These are phyloP conservation scores for Glyptemys insculpta DNA, from an alignment of 2,797 vertebrate genomes.

Conservation along the genomic window DNA sequence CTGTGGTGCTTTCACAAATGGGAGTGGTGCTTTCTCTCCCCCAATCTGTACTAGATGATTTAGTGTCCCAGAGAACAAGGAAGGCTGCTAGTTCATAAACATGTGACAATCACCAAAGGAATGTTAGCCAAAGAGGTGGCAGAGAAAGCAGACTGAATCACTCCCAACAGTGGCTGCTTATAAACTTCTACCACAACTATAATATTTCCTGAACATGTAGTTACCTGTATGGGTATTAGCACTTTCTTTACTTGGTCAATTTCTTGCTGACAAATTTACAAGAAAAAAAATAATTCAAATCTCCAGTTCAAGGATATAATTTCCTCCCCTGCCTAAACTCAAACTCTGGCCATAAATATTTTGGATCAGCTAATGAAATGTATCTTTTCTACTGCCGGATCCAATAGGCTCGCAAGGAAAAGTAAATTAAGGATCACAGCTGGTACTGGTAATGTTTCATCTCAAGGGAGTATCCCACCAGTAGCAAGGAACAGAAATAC, in stretches of 20 bases:
- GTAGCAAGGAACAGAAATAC: neutral
- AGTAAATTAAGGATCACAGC: neutral
- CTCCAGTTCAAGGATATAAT: neutral
- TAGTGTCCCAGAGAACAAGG: constrained; percentile 53
- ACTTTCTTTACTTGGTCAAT: constrained; percentile 11
- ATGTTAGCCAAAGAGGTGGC: constrained; percentile 65
- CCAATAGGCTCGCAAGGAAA: neutral
- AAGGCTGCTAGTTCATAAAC: constrained; percentile 48
- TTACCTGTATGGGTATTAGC: constrained; percentile 15
- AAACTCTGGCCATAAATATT: constrained; percentile 33
- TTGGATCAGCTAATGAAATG: constrained; percentile 27
- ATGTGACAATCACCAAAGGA: constrained; percentile 72
- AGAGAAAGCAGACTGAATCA: constrained; percentile 56
- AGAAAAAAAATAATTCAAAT: neutral
- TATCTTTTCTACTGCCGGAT: constrained; percentile 11
- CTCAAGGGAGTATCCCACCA: neutral
- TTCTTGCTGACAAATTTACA: constrained; percentile 23
- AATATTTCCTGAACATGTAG: neutral
- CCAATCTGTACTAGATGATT: constrained; percentile 2
- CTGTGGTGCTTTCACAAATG: neutral
- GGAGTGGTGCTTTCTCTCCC: constrained; percentile 16
- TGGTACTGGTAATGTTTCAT: neutral
- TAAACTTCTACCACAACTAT: constrained; percentile 13
- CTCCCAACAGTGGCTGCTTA: neutral
- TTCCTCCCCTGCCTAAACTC: constrained; percentile 38